These are phyloP conservation scores for Falco biarmicus DNA, from an alignment of 2,797 vertebrate genomes.

Conservation along the genomic window DNA sequence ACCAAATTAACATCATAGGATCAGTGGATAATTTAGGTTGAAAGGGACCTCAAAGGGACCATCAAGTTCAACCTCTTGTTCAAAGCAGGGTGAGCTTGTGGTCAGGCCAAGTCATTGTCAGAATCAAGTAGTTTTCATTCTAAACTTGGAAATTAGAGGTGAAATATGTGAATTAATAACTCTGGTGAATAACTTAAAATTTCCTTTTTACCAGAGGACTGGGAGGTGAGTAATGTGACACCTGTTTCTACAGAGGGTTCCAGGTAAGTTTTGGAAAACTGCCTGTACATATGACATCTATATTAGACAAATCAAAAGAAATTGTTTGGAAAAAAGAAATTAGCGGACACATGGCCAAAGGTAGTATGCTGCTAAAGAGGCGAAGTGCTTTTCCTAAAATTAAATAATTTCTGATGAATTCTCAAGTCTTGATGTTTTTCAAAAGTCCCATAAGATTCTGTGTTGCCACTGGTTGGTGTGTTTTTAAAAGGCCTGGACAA, in stretches of 20 bases:
- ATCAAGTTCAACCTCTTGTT: not conserved
- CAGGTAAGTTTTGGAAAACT: not conserved
- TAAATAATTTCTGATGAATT: not conserved
- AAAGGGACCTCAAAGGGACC: not conserved
- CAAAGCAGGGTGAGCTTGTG: not conserved
- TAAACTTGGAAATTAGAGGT: not conserved
- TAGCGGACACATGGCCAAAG: not conserved
- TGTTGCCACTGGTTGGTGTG: not conserved
- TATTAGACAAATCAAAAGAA: not conserved
- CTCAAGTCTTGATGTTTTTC: not conserved
- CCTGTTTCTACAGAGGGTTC: not conserved
- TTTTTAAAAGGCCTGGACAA: not conserved
- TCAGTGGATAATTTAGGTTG: not conserved
- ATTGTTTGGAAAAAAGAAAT: not conserved
- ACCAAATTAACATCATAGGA: not conserved
- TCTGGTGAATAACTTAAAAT: not conserved
- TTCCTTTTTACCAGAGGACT: not conserved
- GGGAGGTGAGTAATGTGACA: not conserved
- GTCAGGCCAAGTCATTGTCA: not conserved
- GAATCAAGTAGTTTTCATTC: not conserved
- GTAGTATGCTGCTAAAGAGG: not conserved
- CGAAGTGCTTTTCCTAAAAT: not conserved
- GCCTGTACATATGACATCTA: not conserved
- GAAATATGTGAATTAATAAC: not conserved
- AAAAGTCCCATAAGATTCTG: not conserved